Evolutionary conservation across 2,888 invertebrate species (phyloP), one percentile per base, ranked within the genome.

Genomic region (Thymelicus lineola): DNA sequence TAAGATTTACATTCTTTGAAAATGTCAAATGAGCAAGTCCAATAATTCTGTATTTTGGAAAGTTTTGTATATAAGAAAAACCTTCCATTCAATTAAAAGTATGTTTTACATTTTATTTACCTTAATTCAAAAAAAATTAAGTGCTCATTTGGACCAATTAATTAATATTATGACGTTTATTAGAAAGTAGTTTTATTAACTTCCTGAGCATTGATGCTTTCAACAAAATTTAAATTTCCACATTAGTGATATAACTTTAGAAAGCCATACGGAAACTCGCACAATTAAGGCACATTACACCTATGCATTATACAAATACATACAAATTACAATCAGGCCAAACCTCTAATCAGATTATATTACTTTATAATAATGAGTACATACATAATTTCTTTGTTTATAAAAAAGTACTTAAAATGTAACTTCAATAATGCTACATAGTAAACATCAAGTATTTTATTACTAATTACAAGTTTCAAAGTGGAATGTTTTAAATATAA

Each of bases 1-100:
- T 85, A 71, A 53, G 36, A 53, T 58, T 70, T 59, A 53, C 57
- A 64, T 53, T 53, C 6, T 20, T 53, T 20, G 50, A 35, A 12
- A 70, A 53, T 53, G 45, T 50, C 63, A 38, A 36, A 58, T 58
- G n/a, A 58, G 50, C 55, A 58, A 36, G 17, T 55, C 20, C 12
- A 42, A 6, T 42, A 15, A 38, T 42, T 36, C 15, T 7, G 5
- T 15, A 14, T 15, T 17, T 50, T 50, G 6, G 17, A n/a, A 50
- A 50, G 7, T 10, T 42, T 42, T 42, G 12, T 42, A 10, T 12
- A 10, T 12, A 4, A 42, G 10, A 12, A 10, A n/a, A 38, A 9
- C 12, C 42, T 28, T 42, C 42, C 4, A 42, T 42, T 12, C 42
- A 42, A 42, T 2, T 42, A 4, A 12, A 10, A 12, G 9, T 12